Evolutionary conservation across 1,140 invertebrate species (phyloP).

Genomic region (Papilio polyxenes): DNA sequence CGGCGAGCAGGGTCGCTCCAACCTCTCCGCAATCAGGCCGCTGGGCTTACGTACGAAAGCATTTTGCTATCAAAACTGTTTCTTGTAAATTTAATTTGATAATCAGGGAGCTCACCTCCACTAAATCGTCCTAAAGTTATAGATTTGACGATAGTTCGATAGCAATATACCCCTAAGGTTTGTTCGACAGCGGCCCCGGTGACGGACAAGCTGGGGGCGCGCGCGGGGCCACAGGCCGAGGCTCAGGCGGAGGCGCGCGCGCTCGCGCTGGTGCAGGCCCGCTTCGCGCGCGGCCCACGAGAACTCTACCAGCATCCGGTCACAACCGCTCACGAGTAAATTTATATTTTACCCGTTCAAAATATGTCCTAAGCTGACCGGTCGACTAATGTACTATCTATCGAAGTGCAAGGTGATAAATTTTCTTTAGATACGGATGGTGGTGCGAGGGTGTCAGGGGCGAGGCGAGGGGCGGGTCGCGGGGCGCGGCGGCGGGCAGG

Average conservation of each 20-base stretch:
- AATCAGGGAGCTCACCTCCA: too few relatives aligned
- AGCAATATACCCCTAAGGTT: neutral
- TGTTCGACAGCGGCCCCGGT: constrained; percentile 40
- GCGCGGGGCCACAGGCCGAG: neutral
- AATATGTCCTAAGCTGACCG: neutral
- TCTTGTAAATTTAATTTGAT: neutral
- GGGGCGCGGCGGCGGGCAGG: constrained; percentile 44
- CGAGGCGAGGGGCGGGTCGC: constrained; percentile 25
- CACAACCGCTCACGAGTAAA: constrained; percentile 51
- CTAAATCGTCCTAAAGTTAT: too few relatives aligned
- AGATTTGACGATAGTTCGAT: too few relatives aligned
- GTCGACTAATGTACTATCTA: neutral
- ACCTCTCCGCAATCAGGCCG: constrained; percentile 63
- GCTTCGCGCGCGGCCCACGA: constrained; percentile 48
- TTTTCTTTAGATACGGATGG: constrained; percentile 60
- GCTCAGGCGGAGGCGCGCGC: constrained; percentile 40
- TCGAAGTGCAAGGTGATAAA: neutral
- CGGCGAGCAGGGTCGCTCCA: constrained; percentile 64
- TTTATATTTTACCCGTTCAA: neutral
- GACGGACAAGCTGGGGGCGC: constrained; percentile 44
- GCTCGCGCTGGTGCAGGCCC: constrained; percentile 40
- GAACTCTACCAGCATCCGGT: constrained; percentile 43
- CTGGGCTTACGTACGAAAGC: constrained; percentile 53
- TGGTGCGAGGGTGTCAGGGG: constrained; percentile 44
- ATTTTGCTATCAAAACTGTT: neutral